Conservation (phyloP, 2,888 invertebrate species). For the Parascotia fuliginaria region DNA sequence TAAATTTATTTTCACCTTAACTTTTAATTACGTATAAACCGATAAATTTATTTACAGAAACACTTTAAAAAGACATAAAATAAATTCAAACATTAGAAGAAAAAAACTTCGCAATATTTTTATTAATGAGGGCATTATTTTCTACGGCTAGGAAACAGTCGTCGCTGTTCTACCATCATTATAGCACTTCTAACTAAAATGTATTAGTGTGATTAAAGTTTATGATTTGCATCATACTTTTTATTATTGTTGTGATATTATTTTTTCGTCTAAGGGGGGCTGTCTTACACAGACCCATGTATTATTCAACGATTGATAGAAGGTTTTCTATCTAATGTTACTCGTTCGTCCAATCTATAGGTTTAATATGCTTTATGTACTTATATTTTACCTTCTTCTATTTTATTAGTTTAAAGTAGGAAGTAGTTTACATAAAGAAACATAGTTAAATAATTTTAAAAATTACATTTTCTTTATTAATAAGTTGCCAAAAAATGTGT, state of each 20-base stretch:
- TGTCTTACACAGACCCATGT: slow-evolving; percentile 62
- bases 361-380: slow-evolving; percentile 59
- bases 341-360: slow-evolving; percentile 55
- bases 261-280: slow-evolving; percentile 48
- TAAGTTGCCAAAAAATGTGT: too few species aligned
- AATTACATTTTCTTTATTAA: too few species aligned
- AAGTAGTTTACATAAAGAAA: slow-evolving; percentile 8
- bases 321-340: slow-evolving; percentile 56
- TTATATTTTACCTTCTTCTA: slow-evolving; percentile 32
- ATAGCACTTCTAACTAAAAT: slow-evolving; percentile 11
- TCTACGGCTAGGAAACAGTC: slow-evolving; percentile 20
- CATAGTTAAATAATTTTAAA: not conserved
- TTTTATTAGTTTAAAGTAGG: slow-evolving; percentile 19
- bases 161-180: slow-evolving; percentile 19
- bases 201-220: slow-evolving; percentile 21
- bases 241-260: too few species aligned
- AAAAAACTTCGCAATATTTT: slow-evolving; percentile 24
- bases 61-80: slow-evolving; percentile 10
- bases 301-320: slow-evolving; percentile 66
- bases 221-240: slow-evolving; percentile 36
- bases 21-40: not conserved
- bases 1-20: not conserved
- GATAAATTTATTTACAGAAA: not conserved
- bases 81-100: slow-evolving; percentile 28
- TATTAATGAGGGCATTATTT: slow-evolving; percentile 25